Conservation (phyloP, 1,140 invertebrate species). For the Globodera ellingtonae region DNA sequence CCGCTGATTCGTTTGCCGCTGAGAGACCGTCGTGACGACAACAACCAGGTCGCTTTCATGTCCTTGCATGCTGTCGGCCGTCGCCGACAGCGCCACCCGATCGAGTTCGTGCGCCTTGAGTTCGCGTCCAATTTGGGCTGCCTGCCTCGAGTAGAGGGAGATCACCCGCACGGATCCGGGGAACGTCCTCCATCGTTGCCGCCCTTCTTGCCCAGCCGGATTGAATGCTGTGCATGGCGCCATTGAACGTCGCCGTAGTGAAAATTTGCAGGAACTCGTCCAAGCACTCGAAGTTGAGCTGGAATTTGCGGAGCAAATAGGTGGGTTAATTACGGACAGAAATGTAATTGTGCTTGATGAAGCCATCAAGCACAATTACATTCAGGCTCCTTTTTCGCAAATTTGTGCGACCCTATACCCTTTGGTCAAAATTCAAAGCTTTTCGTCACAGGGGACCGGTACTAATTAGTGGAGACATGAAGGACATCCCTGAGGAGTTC, state of each 20-base stretch:
- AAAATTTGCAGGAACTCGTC: slow-evolving; percentile 6
- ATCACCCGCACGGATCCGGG: background rate
- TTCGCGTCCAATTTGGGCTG: background rate
- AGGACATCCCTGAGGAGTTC: background rate
- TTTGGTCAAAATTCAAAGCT: background rate
- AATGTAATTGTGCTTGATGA: background rate
- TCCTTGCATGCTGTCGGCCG: background rate
- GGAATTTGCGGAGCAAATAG: background rate
- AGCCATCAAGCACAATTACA: no score
- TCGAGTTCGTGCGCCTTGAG: background rate
- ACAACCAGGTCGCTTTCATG: background rate
- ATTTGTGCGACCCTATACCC: background rate
- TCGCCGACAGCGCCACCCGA: background rate
- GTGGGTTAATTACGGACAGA: background rate
- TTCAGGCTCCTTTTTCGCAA: slow-evolving; percentile 2
- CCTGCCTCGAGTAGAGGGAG: background rate
- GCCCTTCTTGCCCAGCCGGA: background rate
- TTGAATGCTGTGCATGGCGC: background rate
- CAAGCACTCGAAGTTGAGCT: background rate
- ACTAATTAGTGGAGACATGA: background rate
- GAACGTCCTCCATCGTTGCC: background rate
- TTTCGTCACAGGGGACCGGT: background rate
- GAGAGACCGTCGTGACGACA: background rate
- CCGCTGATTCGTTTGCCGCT: background rate
- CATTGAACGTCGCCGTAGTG: background rate